Base-by-base conservation (phyloP, 2,797 vertebrate genomes). In the Florisuga fusca region DNA sequence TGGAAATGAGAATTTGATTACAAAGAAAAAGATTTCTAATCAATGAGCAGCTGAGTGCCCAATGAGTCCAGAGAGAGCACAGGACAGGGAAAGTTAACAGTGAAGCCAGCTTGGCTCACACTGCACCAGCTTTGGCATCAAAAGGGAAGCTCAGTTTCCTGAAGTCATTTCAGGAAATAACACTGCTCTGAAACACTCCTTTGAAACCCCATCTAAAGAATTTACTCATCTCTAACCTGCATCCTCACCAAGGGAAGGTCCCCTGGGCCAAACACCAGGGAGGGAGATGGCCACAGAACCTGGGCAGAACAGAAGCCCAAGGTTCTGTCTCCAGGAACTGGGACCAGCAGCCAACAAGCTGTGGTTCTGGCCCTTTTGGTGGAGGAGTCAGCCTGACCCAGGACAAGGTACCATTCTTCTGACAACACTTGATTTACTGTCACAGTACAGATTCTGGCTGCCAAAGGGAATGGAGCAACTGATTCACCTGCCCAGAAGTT, bases 211-310 rank as follows among this genome's bases (percentile, higher is more conserved):
- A 48, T 23, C 71, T 84, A 45, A 90, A 87, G 75, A 53, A 84
- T 34, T 54, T 23, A 54, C 26, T 26, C 2, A 0, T 64, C 51
- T 68, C 50, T 45, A 23, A 34, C 8, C 18, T 20, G 9, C 14
- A 31, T 26, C 16, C 16, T 8, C 0, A 2, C 55, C 18, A 22
- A 73, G 27, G 0, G 7, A 59, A 2, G 19, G 26, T 50, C 21
- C 36, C 29, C 23, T n/a, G 55, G 51, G 67, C 79, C 38, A 68
- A 55, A 51, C 48, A 36, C 14, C 57, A 36, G 62, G 1, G 0
- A 69, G 46, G 50, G 22, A 58, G 31, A 48, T 51, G 23, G 26
- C 27, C 82, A 26, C 21, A 36, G 72, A 23, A 36, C 50, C 58
- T 23, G 7, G 8, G 36, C 25, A 10, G 29, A 41, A 54, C n/a